Evolutionary conservation across 1,140 invertebrate species (phyloP), one percentile per base, ranked within the genome.

Genomic region (Mizuhopecten yessoensis): DNA sequence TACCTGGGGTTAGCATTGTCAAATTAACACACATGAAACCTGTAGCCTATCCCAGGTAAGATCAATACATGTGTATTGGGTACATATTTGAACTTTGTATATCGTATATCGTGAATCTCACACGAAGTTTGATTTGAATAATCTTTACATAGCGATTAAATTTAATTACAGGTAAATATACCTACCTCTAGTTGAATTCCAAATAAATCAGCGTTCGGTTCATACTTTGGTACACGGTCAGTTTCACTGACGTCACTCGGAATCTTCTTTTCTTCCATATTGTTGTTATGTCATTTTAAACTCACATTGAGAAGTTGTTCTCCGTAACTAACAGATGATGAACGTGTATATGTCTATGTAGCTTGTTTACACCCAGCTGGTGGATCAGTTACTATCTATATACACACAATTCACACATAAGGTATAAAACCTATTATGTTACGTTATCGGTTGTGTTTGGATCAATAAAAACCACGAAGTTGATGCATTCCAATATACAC

Each of bases 181-280:
- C 96, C 96, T 95, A 97, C 97, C 96, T 97, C 97, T 13, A 97
- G 96, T 91, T 97, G 97, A 87, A 97, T 97, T 34, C 97, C 97
- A 93, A 97, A 97, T 34, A 97, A 96, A 94, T 97, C 97, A 20
- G 91, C 89, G 34, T 33, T 45, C 20, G 86, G 88, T 86, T 90
- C 91, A 39, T 87, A 36, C 10, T 39, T 36, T 13, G 10, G 17
- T 0, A 5, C 87, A 39, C n/a, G 87, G 34, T 87, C 57, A n/a
- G 23, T 29, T 75, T 75, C 57, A 75, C 57, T 29, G 5, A 17
- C 57, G 17, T 75, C 57, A 75, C 57, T 29, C 2, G 29, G 3
- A 29, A 75, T 75, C n/a, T 75, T 17, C 57, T 75, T 75, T 29
- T 75, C 57, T 75, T 75, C 57, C 57, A 75, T 75, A 29, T 75